A percentile compares a stretch with the other conserved stretches of the same genome.
phyloP scores from a whole-genome alignment of 2,888 invertebrate genomes.

The Orthosia gothica region DNA sequence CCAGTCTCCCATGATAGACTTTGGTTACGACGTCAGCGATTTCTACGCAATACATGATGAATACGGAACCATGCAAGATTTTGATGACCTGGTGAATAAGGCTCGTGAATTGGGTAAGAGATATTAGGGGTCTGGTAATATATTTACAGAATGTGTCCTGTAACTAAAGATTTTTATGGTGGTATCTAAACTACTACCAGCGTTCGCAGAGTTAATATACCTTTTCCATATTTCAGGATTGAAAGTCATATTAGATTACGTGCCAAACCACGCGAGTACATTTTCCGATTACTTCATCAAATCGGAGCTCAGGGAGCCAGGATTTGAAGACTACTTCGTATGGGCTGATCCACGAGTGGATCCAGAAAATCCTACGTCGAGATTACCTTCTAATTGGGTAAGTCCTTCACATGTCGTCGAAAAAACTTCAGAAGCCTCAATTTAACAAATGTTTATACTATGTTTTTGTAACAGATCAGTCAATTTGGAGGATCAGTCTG shows the following conservation, averaged over 20 bases:
- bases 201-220: not conserved
- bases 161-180: not conserved
- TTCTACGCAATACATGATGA: constrained; percentile 93
- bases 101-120: constrained; percentile 88
- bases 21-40: constrained; percentile 96
- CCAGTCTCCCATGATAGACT: constrained; percentile 95
- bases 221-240: constrained; percentile 68
- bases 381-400: constrained; percentile 88
- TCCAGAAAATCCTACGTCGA: constrained; percentile 69
- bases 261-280: constrained; percentile 93
- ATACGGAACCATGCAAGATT: constrained; percentile 94
- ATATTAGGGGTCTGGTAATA: not conserved
- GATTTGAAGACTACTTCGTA: constrained; percentile 94
- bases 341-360: constrained; percentile 92
- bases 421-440: not conserved
- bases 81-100: constrained; percentile 89
- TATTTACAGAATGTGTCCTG: not conserved
- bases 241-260: constrained; percentile 92
- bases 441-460: not conserved
- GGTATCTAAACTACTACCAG: too few relatives aligned
- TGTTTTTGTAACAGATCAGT: constrained; percentile 76
- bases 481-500: constrained; percentile 93
- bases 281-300: constrained; percentile 95
- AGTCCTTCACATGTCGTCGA: not conserved
- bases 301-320: constrained; percentile 91